A percentile compares a stretch with the other conserved stretches of the same genome.
These are phyloP conservation scores for Poecilia latipinna DNA, from an alignment of 2,113 vertebrate genomes.

Conservation along the genomic window DNA sequence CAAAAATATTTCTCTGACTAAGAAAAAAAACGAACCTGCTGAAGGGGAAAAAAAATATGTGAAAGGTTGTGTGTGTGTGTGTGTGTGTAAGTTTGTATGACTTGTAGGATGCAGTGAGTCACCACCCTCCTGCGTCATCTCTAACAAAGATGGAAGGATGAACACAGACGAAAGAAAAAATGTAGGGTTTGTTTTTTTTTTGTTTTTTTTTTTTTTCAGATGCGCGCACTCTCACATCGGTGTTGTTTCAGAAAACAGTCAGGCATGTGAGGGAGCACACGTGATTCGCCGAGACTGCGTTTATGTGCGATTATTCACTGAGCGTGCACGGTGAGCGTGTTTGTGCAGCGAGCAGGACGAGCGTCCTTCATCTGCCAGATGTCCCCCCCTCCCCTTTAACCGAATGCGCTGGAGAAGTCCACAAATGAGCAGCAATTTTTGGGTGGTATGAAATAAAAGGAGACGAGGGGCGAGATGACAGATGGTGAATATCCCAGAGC, in stretches of 20 bases:
- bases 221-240: background rate
- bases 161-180: background rate
- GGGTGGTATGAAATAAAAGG: background rate
- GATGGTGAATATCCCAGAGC: background rate
- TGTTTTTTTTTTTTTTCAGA: background rate
- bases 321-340: conserved; percentile 32
- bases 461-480: background rate
- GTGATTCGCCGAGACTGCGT: conserved; percentile 17
- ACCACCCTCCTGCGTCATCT: conserved; percentile 50
- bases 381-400: conserved; percentile 5
- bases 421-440: conserved; percentile 15
- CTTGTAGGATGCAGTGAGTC: conserved; percentile 56
- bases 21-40: conserved; percentile 58
- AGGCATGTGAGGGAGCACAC: conserved; percentile 4
- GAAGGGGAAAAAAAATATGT: conserved; percentile 9
- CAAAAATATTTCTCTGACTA: conserved; percentile 57
- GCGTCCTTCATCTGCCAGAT: conserved; percentile 41
- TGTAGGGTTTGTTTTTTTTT: background rate
- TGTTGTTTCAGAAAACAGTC: conserved; percentile 40
- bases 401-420: conserved; percentile 12
- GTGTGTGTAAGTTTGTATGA: background rate
- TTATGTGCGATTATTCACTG: conserved; percentile 42
- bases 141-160: conserved; percentile 12
- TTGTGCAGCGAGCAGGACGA: conserved; percentile 31
- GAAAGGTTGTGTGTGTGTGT: conserved; percentile 30